A percentile compares a stretch with the other conserved stretches of the same genome.
These are phyloP conservation scores for Heterohyrax brucei DNA, from an alignment of 2,797 vertebrate species.

Conservation along the genomic window DNA sequence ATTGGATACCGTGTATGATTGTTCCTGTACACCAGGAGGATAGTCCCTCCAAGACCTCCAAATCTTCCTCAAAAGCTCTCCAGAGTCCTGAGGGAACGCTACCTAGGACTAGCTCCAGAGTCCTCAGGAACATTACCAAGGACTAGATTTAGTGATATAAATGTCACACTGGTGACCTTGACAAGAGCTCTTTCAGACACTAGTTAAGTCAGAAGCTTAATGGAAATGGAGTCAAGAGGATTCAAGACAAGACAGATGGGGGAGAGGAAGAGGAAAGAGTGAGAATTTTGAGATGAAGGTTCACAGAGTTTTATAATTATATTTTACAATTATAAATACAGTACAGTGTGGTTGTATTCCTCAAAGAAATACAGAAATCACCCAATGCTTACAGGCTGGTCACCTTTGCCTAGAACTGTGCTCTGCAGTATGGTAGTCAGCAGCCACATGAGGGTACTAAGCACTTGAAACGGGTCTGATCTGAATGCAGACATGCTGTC, in stretches of 20 bases:
- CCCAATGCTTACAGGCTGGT: neutral
- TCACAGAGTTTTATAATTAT: neutral
- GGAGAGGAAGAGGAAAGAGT: neutral
- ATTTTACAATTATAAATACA: neutral
- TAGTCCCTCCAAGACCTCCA: neutral
- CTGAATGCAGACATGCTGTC: neutral
- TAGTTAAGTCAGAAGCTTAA: neutral
- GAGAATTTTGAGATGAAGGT: neutral
- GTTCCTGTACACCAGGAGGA: neutral
- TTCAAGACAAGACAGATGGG: neutral
- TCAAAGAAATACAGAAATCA: constrained; percentile 18
- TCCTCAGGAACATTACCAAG: neutral
- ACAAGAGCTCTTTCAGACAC: neutral
- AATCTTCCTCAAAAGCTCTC: neutral
- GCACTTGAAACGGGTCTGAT: neutral
- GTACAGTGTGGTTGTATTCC: neutral
- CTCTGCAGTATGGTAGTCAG: neutral
- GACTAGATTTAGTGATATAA: neutral
- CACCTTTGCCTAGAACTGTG: too few species aligned
- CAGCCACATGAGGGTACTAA: neutral
- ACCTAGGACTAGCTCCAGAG: neutral
- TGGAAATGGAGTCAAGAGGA: neutral
- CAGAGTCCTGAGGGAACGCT: neutral
- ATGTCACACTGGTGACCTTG: neutral
- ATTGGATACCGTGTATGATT: neutral